Conservation (phyloP, 2,888 invertebrate genomes). For the Melinaea menophilus region DNA sequence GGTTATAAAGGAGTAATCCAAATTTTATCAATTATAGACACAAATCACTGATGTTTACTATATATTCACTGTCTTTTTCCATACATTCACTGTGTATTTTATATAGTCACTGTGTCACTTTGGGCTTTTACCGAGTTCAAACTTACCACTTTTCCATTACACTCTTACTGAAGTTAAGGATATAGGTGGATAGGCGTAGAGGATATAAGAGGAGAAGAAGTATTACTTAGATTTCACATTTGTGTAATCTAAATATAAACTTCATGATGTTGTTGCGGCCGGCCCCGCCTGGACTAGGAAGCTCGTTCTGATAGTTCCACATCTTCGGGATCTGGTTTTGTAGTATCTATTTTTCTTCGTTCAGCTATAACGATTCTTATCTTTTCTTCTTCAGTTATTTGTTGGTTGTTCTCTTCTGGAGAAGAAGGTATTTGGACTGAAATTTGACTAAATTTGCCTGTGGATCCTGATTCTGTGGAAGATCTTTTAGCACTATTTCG, state of each 20-base stretch:
- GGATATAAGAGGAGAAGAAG: not conserved
- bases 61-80: conserved; percentile 16
- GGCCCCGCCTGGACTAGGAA: conserved; percentile 76
- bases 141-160: conserved; percentile 55
- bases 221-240: conserved; percentile 28
- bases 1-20: conserved; percentile 48
- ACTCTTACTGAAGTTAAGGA: conserved; percentile 46
- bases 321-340: conserved; percentile 57
- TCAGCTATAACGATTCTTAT: conserved; percentile 80
- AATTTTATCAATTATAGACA: conserved; percentile 39
- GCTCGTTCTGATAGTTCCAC: conserved; percentile 67
- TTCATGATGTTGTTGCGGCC: conserved; percentile 74
- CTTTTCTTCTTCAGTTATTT: conserved; percentile 70
- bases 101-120: conserved; percentile 43
- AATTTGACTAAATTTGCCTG: conserved; percentile 49
- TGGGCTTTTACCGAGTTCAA: conserved; percentile 65
- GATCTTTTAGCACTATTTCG: conserved; percentile 48
- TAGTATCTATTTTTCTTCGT: conserved; percentile 76
- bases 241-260: conserved; percentile 65
- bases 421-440: conserved; percentile 45
- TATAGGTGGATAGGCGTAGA: conserved; percentile 36
- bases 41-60: conserved; percentile 16
- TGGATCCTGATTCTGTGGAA: conserved; percentile 55
- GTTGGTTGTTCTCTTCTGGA: conserved; percentile 46
- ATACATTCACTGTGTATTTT: conserved; percentile 38